Evolutionary conservation across 2,888 invertebrate genomes (phyloP), one percentile per base, ranked within the genome.

Genomic region (Drepanosiphum platanoidis): DNA sequence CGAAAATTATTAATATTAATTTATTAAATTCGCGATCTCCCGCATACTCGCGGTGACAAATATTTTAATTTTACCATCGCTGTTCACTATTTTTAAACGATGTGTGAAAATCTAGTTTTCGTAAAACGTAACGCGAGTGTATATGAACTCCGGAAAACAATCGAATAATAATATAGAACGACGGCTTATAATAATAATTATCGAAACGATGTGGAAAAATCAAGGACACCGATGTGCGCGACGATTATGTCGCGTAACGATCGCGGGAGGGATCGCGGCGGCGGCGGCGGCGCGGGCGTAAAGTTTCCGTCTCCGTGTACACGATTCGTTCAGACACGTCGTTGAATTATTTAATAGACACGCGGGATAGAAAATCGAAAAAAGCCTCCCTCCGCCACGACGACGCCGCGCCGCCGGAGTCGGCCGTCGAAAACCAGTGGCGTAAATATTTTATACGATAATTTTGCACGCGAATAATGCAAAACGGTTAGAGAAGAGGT

Each of bases 281-380:
- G 15, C 22, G 42, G 11, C 18, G 52, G 22, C 0, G 32, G 72
- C 3, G 11, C 46, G 32, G 30, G 46, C 18, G 52, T 32, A 74
- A 74, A 74, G 72, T 74, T 74, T 22, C 46, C 11, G 9, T 32
- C 4, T 15, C 22, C 2, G 30, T 22, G 52, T 22, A 22, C 52
- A 52, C 52, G n/a, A n/a, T n/a, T n/a, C n/a, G n/a, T n/a, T n/a
- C n/a, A 32, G 72, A 74, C 42, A 74, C 32, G 22, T 46, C n/a
- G 22, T 46, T 74, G 46, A 46, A 74, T 74, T 46, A 74, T 18
- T 46, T 46, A 74, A 46, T 39, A 27, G n/a, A 72, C 42, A 30
- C 18, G 30, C 8, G 15, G n/a, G 15, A 39, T 8, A 18, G 42
- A 30, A 72, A 42, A 42, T 72, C 22, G 7, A 72, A 42, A 72